Evolutionary conservation across 1,140 invertebrate species (phyloP).

Genomic region (Drosophila lacertosa): DNA sequence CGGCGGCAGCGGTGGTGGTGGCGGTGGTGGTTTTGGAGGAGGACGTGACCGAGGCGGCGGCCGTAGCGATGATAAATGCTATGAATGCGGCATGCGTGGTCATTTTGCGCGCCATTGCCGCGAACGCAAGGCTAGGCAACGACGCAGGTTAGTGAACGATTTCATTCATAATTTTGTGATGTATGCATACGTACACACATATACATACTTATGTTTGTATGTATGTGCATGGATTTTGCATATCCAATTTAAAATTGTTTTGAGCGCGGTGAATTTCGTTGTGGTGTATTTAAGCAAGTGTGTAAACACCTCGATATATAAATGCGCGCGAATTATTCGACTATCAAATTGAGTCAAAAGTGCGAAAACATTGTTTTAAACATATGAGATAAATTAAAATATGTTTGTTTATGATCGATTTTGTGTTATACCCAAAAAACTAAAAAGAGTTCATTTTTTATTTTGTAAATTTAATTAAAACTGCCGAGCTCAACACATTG

Average conservation of each 20-base stretch:
- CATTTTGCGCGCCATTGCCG: conserved; percentile 96
- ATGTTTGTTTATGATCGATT: background rate
- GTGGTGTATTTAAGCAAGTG: conserved; percentile 30
- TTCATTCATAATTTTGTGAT: conserved; percentile 67
- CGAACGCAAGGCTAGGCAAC: conserved; percentile 65
- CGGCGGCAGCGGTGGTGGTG: conserved; percentile 85
- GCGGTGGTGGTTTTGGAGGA: conserved; percentile 94
- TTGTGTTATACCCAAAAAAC: background rate
- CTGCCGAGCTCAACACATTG: background rate
- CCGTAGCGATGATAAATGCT: conserved; percentile 89
- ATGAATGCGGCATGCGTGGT: conserved; percentile 95
- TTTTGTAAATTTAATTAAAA: background rate
- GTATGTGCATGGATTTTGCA: conserved; percentile 40
- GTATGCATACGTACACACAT: conserved; percentile 35
- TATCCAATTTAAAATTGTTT: conserved; percentile 60
- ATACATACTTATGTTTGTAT: conserved; percentile 14
- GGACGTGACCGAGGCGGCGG: conserved; percentile 88
- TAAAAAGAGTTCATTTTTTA: background rate
- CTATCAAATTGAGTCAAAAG: background rate
- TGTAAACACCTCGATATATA: conserved; percentile 10
- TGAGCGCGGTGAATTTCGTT: conserved; percentile 43
- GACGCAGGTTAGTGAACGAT: conserved; percentile 70
- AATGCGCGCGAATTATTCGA: conserved; percentile 38
- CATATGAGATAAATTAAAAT: background rate
- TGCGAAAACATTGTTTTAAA: too few relatives aligned